Evolutionary conservation across 92 coral and sea anemone species (phyloP).

Genomic region (Heliopora coerulea): DNA sequence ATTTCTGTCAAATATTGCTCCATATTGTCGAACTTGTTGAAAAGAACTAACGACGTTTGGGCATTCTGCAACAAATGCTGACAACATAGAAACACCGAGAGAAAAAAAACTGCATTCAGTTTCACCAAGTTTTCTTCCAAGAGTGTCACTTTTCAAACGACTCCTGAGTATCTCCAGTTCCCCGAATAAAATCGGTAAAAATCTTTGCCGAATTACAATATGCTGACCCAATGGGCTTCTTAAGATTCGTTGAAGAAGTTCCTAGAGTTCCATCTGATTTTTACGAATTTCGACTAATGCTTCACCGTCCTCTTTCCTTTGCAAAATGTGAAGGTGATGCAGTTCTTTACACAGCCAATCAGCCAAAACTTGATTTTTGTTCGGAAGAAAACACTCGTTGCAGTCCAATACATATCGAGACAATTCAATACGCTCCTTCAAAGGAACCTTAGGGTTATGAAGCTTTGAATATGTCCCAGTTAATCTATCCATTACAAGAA

Average conservation of each 20-base stretch:
- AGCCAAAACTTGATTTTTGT: conserved; percentile 26
- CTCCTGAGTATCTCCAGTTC: conserved; percentile 2
- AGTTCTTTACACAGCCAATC: conserved; percentile 26
- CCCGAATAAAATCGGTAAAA: not conserved
- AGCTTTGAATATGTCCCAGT: conserved; percentile 24
- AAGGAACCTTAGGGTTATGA: conserved; percentile 17
- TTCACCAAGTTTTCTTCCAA: not conserved
- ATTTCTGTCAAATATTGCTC: conserved; percentile 20
- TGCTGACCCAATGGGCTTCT: conserved; percentile 6
- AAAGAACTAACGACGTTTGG: conserved; percentile 10
- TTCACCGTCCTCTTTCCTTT: not conserved
- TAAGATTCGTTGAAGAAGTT: conserved; percentile 18
- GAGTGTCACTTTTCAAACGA: not conserved
- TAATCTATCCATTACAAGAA: conserved; percentile 12
- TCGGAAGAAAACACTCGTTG: conserved; percentile 18
- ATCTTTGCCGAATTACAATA: conserved; percentile 13
- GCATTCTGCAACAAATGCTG: conserved; percentile 6
- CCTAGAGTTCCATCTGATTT: conserved; percentile 14
- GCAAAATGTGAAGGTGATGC: not conserved
- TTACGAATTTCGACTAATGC: not conserved
- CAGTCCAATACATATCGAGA: not conserved
- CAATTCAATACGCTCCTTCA: conserved; percentile 32
- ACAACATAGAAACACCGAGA: conserved; percentile 14
- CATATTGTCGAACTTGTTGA: conserved; percentile 22
- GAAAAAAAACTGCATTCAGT: not conserved